Conservation (phyloP, 2,113 vertebrate species). For the Trichomycterus rosablanca region DNA sequence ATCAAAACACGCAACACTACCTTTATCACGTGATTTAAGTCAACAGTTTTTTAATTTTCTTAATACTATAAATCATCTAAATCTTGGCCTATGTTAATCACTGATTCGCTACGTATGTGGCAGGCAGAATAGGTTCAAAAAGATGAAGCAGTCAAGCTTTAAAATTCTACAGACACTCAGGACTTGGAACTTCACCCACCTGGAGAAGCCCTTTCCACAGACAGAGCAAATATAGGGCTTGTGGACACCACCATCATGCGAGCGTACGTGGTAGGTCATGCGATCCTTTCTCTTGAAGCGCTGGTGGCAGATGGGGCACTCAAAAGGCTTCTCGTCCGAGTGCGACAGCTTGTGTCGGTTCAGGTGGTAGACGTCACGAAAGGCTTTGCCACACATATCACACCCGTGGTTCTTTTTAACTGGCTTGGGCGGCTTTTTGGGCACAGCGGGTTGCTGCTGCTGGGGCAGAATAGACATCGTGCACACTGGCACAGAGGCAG, state of each 20-base stretch:
- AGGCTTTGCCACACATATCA: conserved; percentile 97
- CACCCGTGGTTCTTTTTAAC: conserved; percentile 98
- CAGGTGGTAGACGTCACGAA: conserved; percentile 95
- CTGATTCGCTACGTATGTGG: too few relatives aligned
- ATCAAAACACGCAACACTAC: too few relatives aligned
- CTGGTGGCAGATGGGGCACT: conserved; percentile 97
- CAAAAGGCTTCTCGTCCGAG: conserved; percentile 95
- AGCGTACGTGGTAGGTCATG: conserved; percentile 97
- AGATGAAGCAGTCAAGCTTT: too few relatives aligned
- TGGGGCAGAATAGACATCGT: conserved; percentile 57
- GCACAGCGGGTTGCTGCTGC: conserved; percentile 69
- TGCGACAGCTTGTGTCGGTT: conserved; percentile 97
- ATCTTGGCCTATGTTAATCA: too few relatives aligned
- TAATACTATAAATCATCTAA: too few relatives aligned
- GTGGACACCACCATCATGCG: conserved; percentile 93
- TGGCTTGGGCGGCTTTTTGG: conserved; percentile 90
- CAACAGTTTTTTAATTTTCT: too few relatives aligned
- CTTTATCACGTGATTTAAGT: too few relatives aligned
- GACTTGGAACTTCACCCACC: conserved; percentile 69
- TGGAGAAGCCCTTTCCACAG: conserved; percentile 98
- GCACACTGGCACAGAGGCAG: conserved; percentile 73
- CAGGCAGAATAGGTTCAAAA: too few relatives aligned
- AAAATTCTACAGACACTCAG: too few relatives aligned
- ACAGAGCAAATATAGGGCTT: conserved; percentile 97
- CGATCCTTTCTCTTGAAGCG: conserved; percentile 98